Evolutionary conservation across 2,888 invertebrate genomes (phyloP).

Genomic region (Villa cingulata): DNA sequence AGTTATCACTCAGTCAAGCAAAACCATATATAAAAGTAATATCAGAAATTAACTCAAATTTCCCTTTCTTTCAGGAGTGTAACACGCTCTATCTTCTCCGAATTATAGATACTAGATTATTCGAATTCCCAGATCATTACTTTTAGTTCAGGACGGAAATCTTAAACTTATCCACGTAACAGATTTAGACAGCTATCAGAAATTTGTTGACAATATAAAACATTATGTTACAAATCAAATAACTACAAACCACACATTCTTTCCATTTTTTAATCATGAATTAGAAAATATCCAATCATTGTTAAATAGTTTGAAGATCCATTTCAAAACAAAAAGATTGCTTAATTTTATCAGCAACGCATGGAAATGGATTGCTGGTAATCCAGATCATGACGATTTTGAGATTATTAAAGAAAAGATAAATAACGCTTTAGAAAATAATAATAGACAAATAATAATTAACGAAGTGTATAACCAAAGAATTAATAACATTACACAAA

Average conservation of each 20-base stretch:
- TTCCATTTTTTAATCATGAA: neutral
- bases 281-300: neutral
- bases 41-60: neutral
- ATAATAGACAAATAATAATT: conserved; percentile 2
- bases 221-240: neutral
- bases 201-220: neutral
- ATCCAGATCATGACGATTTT: conserved; percentile 3
- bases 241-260: neutral
- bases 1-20: neutral
- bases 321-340: neutral
- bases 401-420: conserved; percentile 2
- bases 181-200: neutral
- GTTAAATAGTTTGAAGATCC: neutral
- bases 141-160: conserved; percentile 4
- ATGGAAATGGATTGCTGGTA: conserved; percentile 4
- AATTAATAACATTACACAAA: conserved; percentile 2
- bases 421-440: conserved; percentile 3
- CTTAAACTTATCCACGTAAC: conserved; percentile 10
- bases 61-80: neutral
- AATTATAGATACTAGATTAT: conserved; percentile 12
- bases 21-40: neutral
- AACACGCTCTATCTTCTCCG: neutral
- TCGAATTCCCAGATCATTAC: conserved; percentile 9
- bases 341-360: neutral
- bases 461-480: conserved; percentile 1